Evolutionary conservation across 1,140 invertebrate species (phyloP), one percentile per base, ranked within the genome.

Genomic region (Telenomus remus): DNA sequence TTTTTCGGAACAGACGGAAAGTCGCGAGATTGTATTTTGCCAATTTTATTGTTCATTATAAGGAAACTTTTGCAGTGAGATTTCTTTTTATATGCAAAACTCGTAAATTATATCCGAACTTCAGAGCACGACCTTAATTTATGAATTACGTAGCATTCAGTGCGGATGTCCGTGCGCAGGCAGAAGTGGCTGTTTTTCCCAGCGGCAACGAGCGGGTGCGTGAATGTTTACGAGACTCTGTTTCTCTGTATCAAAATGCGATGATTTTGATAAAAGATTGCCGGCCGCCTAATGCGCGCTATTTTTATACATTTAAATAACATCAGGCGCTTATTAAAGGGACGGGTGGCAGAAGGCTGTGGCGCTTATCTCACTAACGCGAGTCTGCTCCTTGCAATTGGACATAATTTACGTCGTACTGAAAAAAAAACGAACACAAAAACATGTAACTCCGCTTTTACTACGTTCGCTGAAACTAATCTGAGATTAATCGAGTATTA

Each of bases 231-330:
- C 50, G 43, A 9, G 43, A 44, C 51, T 9, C 43, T 11, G 48
- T 60, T 60, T 69, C 47, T 69, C 56, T 27, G 43, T 54, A 60
- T 60, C 50, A 69, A 60, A 39, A 33, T 69, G 19, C 19, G 19
- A 60, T 69, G 35, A 69, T 54, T 61, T 50, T 55, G 57, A 61
- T 42, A 55, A 70, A 61, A 69, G 66, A 56, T 55, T 54, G 42
- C n/a, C 43, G 47, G 16, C n/a, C 19, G 34, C 14, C 60, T 70
- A 70, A 70, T 70, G 66, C n/a, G 13, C 50, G 56, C 57, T 70
- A 70, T 70, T 70, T 61, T 70, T 70, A 61, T 70, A 60, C 33
- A 60, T 72, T 64, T 64, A 64, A 64, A 64, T 72, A 64, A 59
- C 37, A 72, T 64, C 53, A 72, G 43, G 53, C 47, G 46, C 60